Evolutionary conservation across 2,888 invertebrate species (phyloP), one percentile per base, ranked within the genome.

Genomic region (Macrophya alboannulata): DNA sequence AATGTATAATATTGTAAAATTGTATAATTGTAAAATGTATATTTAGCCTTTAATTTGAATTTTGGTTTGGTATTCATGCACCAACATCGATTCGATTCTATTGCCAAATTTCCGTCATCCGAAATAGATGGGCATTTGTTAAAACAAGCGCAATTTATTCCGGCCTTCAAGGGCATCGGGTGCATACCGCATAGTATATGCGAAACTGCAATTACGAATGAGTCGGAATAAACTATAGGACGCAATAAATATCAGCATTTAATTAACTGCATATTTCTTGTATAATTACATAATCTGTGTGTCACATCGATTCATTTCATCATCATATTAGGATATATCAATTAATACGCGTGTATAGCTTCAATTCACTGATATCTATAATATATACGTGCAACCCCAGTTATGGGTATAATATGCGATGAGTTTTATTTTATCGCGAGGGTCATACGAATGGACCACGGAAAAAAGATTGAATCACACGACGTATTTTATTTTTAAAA

Each of bases 31-130:
- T 12, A 48, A 48, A 48, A 1, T 48, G 1, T 45, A 10, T 21
- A 45, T 12, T 21, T 45, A 74, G 72, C n/a, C 40, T 12, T 31
- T 45, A 45, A 40, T 74, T 9, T 43, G 45, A 45, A n/a, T 45
- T 74, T 74, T n/a, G 43, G 43, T 21, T 74, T 21, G 37, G 8
- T 68, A 37, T 31, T 74, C 17, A 17, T 45, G 10, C n/a, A 45
- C 9, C 45, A 74, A 5, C 45, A 15, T 43, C 1, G 72, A 43
- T 71, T 6, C n/a, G n/a, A 31, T 37, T 71, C 4, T 25, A 74
- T 74, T 74, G 72, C 72, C 43, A 74, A 74, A 74, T 15, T 74
- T 74, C n/a, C 40, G 45, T 45, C 43, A 74, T 74, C 45, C 45
- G 45, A 21, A 74, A 74, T 74, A 74, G 45, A 74, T 74, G 25